These are phyloP conservation scores for Hydraecia micacea DNA, from an alignment of 2,888 invertebrate genomes.

Conservation along the genomic window DNA sequence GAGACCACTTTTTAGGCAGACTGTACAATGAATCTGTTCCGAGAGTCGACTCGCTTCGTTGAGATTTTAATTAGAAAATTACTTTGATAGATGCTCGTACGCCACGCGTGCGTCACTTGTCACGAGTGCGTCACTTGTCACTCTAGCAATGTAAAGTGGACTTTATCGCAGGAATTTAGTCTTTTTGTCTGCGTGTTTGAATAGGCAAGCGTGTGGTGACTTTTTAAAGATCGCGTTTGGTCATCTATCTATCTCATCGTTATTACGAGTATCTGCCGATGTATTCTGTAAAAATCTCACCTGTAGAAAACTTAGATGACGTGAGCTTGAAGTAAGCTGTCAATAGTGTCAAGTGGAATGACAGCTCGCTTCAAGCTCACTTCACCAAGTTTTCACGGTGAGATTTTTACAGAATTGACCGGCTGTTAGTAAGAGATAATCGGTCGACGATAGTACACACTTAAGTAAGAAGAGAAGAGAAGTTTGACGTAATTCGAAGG, in stretches of 20 bases:
- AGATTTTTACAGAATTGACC: too few species aligned
- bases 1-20: background rate
- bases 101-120: conserved; percentile 47
- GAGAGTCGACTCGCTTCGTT: conserved; percentile 19
- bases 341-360: background rate
- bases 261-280: background rate
- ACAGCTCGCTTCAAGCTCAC: background rate
- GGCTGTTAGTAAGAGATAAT: background rate
- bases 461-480: too few species aligned
- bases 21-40: conserved; percentile 30
- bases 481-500: background rate
- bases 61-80: conserved; percentile 49
- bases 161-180: conserved; percentile 15
- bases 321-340: background rate
- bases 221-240: background rate
- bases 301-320: background rate
- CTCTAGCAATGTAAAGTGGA: conserved; percentile 31
- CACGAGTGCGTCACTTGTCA: conserved; percentile 51
- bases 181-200: conserved; percentile 8
- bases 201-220: background rate
- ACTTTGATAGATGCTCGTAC: conserved; percentile 27
- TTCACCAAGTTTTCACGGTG: background rate
- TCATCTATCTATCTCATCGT: too few species aligned
- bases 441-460: background rate
- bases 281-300: background rate